Base-by-base conservation (phyloP, 2,797 vertebrate genomes). In the Chiloscyllium punctatum region DNA sequence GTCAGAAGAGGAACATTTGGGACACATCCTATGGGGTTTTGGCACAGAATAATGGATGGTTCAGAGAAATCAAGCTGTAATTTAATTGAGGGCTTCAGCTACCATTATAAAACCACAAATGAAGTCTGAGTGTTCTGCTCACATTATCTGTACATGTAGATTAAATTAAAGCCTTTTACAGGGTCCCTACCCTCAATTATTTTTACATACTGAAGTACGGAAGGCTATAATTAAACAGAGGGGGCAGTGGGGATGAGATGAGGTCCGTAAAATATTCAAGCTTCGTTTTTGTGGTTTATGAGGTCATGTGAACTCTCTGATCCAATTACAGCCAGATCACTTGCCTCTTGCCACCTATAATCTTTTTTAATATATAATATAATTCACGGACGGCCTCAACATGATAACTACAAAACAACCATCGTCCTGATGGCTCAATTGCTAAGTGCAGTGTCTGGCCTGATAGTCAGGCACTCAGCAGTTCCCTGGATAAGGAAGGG, bases 281-380 rank as follows among this genome's bases (percentile, higher is more conserved):
- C 90, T 68, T 68, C 62, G 21, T 42, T 92, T 66, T 92, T 92
- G 90, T 68, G 62, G 90, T n/a, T 69, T 37, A 27, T 88, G 87
- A 90, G 30, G 87, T 57, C 53, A 57, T 62, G 90, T 92, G 90
- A 92, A 92, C 62, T 25, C 33, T 92, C n/a, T 92, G 90, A 69
- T 92, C 90, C 90, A 69, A 68, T 69, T 66, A 42, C 62, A 7
- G 62, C 25, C 57, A 66, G 57, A 91, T 68, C 33, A 33, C 33
- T 91, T 91, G 88, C 33, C 33, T 62, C n/a, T 66, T 68, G 62
- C 62, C 90, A 92, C 66, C 90, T 92, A 69, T 92, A 92, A 69
- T 92, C 62, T 92, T n/a, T 92, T 69, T 92, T 37, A 92, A 92
- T 92, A 25, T 69, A 92, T 92, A 48, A 84, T 84, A n/a, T 69